A percentile compares a stretch with the other conserved stretches of the same genome.
These are phyloP conservation scores for Phyllostomus hastatus DNA, from an alignment of 2,113 vertebrate genomes.

Conservation along the genomic window DNA sequence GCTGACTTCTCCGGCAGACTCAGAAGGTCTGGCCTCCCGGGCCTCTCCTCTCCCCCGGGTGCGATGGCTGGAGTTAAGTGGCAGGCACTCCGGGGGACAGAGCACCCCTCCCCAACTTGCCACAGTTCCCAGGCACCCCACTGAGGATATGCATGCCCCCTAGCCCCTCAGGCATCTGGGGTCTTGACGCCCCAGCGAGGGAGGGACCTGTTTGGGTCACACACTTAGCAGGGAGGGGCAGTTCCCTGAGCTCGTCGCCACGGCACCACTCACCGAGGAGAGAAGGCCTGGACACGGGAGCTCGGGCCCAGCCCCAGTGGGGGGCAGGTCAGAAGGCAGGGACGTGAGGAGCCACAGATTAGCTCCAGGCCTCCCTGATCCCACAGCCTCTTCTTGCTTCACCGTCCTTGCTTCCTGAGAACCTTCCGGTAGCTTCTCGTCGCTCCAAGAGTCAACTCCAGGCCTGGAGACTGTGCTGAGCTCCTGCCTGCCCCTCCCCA, in stretches of 20 bases:
- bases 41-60: neutral
- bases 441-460: neutral
- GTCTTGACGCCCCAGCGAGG: neutral
- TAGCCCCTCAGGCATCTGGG: neutral
- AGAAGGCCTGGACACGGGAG: neutral
- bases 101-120: accelerated
- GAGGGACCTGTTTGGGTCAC: neutral
- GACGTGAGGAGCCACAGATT: neutral
- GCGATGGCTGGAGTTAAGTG: neutral
- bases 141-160: neutral
- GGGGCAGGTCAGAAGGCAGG: neutral
- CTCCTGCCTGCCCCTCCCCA: neutral
- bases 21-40: neutral
- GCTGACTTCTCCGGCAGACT: neutral
- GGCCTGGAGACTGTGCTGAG: neutral
- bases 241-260: neutral
- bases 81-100: accelerated
- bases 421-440: neutral
- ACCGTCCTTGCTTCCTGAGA: neutral
- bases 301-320: neutral
- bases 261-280: neutral
- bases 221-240: neutral
- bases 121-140: accelerated
- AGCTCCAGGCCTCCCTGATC: neutral
- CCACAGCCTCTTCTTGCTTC: neutral